Base-by-base conservation (phyloP, 2,888 invertebrate genomes). In the Perizoma affinitatum region DNA sequence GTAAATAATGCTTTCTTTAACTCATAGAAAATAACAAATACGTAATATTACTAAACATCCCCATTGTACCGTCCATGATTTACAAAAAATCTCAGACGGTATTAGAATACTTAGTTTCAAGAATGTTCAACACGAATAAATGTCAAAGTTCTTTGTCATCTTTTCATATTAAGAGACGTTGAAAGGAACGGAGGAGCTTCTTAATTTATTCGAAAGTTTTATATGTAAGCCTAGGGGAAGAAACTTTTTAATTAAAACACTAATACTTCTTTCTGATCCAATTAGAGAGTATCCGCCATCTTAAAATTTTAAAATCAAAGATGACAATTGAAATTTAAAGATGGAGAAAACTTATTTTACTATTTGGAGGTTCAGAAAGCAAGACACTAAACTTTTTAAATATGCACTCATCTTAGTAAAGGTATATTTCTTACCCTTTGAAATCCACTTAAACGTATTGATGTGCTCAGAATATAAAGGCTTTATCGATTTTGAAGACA, bases 131-230 rank as follows among this genome's bases (percentile, higher is more conserved):
- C 38, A 38, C 7, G 38, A 38, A 38, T 38, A 5, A 38, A 38
- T 38, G 22, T 22, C 1, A 22, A 22, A 22, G 22, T 22, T 22
- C 22, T 22, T 22, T 22, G 22, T 22, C 22, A 22, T 22, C 22
- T 22, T n/a, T 22, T 22, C 22, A 44, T 11, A 44, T 53, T 35
- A 10, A 50, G 44, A 61, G 44, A 53, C 36, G 47, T 6, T 11
- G 51, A 51, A 63, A 56, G 63, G 63, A 63, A 56, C 55, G 40
- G 42, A 63, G 63, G 63, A 63, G 63, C 63, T 48, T 40, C 9
- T 38, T 45, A 48, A 11, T 58, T 49, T 10, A 22, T 45, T 38
- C 11, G 40, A 10, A 43, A 10, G n/a, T 43, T 22, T 22, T 22
- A 22, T 22, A 22, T 22, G 22, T 22, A 41, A 5, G 36, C n/a